phyloP scores from a whole-genome alignment of 2,113 vertebrate species.

The Oxyura jamaicensis region DNA sequence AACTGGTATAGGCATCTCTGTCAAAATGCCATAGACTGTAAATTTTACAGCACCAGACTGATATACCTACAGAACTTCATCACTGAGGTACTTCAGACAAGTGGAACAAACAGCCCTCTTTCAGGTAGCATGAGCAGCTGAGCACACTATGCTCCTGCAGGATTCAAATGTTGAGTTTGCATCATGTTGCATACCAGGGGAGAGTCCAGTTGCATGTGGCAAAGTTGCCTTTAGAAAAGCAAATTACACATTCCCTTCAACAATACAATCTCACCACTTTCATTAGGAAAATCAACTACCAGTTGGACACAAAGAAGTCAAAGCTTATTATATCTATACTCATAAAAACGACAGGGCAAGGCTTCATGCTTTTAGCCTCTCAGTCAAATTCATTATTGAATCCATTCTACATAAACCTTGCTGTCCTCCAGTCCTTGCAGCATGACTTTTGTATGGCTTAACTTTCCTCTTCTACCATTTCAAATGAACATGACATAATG shows the following conservation, averaged over 20 bases:
- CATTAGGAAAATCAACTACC: neutral
- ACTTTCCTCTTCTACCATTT: neutral
- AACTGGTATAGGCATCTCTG: neutral
- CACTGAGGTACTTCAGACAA: neutral
- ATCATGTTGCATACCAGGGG: neutral
- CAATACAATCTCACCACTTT: accelerated
- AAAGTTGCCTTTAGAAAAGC: neutral
- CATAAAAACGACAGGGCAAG: neutral
- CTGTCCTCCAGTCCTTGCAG: neutral
- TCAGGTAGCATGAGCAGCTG: neutral
- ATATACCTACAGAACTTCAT: neutral
- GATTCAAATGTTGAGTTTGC: neutral
- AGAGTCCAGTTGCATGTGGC: neutral
- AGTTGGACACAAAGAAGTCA: neutral
- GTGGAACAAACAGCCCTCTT: neutral
- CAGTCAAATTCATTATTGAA: neutral
- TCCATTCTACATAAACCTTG: neutral
- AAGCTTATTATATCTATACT: neutral
- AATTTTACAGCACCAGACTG: neutral
- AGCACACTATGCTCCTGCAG: neutral
- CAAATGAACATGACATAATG: neutral
- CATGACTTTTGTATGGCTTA: neutral
- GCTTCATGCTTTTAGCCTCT: neutral
- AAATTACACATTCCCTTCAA: neutral
- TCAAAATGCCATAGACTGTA: neutral